Conservation (phyloP, 2,113 vertebrate genomes). For the Siphamia tubifer region DNA sequence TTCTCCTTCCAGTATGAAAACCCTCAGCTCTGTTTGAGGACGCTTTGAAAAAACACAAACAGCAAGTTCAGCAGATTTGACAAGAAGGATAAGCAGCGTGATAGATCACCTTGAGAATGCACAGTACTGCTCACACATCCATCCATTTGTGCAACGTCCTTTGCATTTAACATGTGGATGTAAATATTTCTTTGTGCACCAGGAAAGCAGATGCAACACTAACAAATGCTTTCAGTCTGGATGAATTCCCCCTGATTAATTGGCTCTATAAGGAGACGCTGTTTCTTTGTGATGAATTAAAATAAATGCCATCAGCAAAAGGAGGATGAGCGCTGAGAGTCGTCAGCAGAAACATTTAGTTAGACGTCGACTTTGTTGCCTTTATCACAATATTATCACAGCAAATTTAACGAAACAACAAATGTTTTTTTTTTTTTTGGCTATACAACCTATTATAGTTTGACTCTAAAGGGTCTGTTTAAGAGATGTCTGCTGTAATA, state of each 20-base stretch:
- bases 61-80: slow-evolving; percentile 55
- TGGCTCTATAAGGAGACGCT: slow-evolving; percentile 13
- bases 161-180: slow-evolving; percentile 37
- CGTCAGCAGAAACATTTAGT: too few species aligned
- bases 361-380: too few species aligned
- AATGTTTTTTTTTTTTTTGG: too few species aligned
- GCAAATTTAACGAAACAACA: too few species aligned
- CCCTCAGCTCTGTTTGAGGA: slow-evolving; percentile 17
- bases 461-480: not conserved
- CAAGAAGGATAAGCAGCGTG: slow-evolving; percentile 42
- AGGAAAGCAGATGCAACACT: slow-evolving; percentile 33
- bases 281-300: slow-evolving; percentile 20
- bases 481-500: not conserved
- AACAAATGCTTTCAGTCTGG: slow-evolving; percentile 42
- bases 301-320: slow-evolving; percentile 45
- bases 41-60: slow-evolving; percentile 37
- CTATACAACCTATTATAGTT: not conserved
- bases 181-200: slow-evolving; percentile 34
- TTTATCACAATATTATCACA: too few species aligned
- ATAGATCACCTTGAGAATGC: slow-evolving; percentile 50
- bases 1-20: slow-evolving; percentile 11
- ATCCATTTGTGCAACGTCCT: slow-evolving; percentile 23
- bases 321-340: slow-evolving; percentile 39
- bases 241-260: slow-evolving; percentile 47
- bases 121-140: slow-evolving; percentile 25